These are phyloP conservation scores for Lasioglossum morio DNA, from an alignment of 2,888 invertebrate species.

Conservation along the genomic window DNA sequence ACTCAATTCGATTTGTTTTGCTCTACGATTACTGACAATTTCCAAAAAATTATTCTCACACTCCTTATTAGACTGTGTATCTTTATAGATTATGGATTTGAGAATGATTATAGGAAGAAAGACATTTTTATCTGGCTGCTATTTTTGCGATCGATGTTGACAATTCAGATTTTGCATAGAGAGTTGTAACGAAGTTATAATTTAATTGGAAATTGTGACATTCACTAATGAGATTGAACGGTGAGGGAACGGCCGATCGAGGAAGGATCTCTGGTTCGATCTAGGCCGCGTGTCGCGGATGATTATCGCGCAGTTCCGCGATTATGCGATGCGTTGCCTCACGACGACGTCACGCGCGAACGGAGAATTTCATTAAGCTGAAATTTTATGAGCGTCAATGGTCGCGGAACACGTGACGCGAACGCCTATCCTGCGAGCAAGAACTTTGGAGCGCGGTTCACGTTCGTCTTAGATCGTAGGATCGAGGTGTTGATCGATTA, in stretches of 20 bases:
- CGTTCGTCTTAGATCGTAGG: not conserved
- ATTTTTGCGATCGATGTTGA: too few species aligned
- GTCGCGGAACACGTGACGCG: slow-evolving; percentile 11
- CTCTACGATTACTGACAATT: too few species aligned
- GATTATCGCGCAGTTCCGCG: slow-evolving; percentile 10
- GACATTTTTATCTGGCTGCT: too few species aligned
- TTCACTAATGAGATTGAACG: not conserved
- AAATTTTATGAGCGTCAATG: slow-evolving; percentile 31
- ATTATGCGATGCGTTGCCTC: not conserved
- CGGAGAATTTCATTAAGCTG: slow-evolving; percentile 30
- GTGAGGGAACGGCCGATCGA: not conserved
- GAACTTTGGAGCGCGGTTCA: slow-evolving; percentile 27
- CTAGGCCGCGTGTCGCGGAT: not conserved
- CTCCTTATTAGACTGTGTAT: too few species aligned
- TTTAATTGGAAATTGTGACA: not conserved
- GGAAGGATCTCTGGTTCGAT: not conserved
- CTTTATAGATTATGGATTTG: too few species aligned
- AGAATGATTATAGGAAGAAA: too few species aligned
- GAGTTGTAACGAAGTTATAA: not conserved
- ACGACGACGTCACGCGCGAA: not conserved
- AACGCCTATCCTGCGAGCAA: not conserved
- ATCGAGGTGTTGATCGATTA: not conserved
- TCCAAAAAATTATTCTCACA: too few species aligned
- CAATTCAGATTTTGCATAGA: not conserved
- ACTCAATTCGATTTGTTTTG: too few species aligned